Evolutionary conservation across 2,113 vertebrate species (phyloP), one percentile per base, ranked within the genome.

Genomic region (Felis chaus): DNA sequence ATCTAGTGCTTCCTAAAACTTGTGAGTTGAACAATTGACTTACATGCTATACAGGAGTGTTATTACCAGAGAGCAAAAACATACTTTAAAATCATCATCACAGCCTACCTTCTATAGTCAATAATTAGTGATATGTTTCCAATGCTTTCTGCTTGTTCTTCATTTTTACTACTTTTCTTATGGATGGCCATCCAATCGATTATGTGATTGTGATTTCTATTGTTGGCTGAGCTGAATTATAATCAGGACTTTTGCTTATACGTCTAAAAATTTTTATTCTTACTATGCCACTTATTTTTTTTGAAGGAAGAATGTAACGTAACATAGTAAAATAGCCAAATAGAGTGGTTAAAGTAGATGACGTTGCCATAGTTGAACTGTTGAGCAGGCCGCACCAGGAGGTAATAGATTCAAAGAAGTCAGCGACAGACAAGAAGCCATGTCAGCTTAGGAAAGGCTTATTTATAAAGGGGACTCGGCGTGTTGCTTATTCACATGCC

Each of bases 201-300:
- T 76, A 76, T 8, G 73, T 16, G 41, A 45, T 8, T 61, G 13
- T 94, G 41, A 57, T 48, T 89, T 76, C 84, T 82, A 5, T 63
- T 89, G 27, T 89, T 83, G 57, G 31, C 73, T 78, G 50, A 94
- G 27, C 31, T 50, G 36, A 90, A 73, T 81, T 80, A 74, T 69
- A 41, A 53, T 57, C 61, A 84, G 89, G 65, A 74, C 48, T 63
- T 78, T 89, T 61, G 90, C 41, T 71, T 92, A 48, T 23, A 73
- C 29, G 7, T 33, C 25, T 1, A 89, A 45, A 48, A 65, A 93
- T 25, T 84, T 91, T 89, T 48, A 79, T 14, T 65, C 61, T 74
- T 69, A 18, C 14, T 86, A 93, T 68, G 63, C 33, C 31, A 21
- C 19, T 88, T n/a, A 68, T 81, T 91, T 87, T 69, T 96, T 96